A percentile compares a stretch with the other conserved stretches of the same genome.
Conservation (phyloP, 2,113 vertebrate species). For the Lucifuga dentata region DNA sequence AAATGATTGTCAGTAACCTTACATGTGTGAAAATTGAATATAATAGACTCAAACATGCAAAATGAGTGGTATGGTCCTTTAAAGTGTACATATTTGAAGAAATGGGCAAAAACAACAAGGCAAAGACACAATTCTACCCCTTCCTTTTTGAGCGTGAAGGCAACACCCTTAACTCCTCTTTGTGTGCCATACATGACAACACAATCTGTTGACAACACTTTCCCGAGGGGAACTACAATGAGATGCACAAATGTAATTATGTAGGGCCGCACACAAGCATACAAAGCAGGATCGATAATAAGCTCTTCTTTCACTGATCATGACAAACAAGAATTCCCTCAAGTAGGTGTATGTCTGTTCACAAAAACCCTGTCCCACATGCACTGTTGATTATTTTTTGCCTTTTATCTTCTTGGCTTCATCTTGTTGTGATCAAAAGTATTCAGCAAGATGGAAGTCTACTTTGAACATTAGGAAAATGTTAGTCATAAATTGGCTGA, state of each 20-base stretch:
- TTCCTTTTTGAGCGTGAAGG: not conserved
- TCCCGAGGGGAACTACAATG: conserved; percentile 13
- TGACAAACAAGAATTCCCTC: conserved; percentile 23
- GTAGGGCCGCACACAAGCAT: conserved; percentile 6
- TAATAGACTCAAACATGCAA: too few species aligned
- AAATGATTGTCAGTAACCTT: too few species aligned
- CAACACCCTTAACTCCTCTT: not conserved
- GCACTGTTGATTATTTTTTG: not conserved
- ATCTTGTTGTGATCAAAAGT: conserved; percentile 14
- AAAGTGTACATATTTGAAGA: too few species aligned
- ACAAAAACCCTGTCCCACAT: not conserved
- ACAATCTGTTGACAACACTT: conserved; percentile 20
- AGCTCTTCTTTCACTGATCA: conserved; percentile 30
- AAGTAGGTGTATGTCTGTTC: not conserved
- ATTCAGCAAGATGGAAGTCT: conserved; percentile 7
- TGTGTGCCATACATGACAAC: not conserved
- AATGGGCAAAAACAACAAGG: too few species aligned
- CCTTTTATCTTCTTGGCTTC: conserved; percentile 7
- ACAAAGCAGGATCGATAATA: conserved; percentile 45
- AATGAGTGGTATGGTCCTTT: too few species aligned
- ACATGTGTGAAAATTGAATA: too few species aligned
- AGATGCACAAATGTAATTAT: conserved; percentile 23
- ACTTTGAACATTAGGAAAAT: not conserved
- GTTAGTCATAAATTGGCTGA: not conserved
- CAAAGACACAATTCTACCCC: too few species aligned